Percentiles rank a stretch among this genome's conserved stretches.
These are phyloP conservation scores for Cephalopachus bancanus DNA, from an alignment of 2,797 vertebrate species.

Conservation along the genomic window DNA sequence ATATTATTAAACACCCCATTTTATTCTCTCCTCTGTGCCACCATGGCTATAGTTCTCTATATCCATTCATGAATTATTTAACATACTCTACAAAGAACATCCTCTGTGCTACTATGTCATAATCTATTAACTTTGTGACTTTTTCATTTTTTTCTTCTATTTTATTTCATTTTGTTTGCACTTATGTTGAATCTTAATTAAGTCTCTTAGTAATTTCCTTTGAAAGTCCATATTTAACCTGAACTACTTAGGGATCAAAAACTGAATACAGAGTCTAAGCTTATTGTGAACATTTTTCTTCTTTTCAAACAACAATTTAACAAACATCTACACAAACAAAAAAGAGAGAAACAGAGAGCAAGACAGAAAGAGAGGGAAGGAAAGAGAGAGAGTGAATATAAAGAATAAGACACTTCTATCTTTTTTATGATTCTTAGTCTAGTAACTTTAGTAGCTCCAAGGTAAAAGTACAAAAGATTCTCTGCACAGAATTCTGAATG, in stretches of 20 bases:
- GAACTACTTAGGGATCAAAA: not conserved
- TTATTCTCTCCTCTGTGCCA: not conserved
- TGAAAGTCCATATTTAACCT: not conserved
- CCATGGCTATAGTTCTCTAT: not conserved
- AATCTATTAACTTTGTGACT: not conserved
- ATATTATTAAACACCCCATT: not conserved
- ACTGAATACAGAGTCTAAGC: not conserved
- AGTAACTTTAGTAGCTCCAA: not conserved
- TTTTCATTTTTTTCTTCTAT: not conserved
- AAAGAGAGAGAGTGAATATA: not conserved
- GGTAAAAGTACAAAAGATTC: not conserved
- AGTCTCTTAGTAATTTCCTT: not conserved
- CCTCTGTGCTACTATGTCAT: not conserved
- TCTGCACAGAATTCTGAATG: not conserved
- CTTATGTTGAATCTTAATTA: not conserved
- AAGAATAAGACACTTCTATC: not conserved
- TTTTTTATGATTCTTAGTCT: not conserved
- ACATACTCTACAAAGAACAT: not conserved
- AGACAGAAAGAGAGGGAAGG: not conserved
- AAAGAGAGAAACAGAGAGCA: not conserved
- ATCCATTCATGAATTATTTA: slow-evolving; percentile 17
- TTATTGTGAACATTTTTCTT: not conserved
- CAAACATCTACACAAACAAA: not conserved
- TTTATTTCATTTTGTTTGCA: not conserved
- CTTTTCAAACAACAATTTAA: not conserved